These are phyloP conservation scores for Ammodytes dubius DNA, from an alignment of 2,113 vertebrate species.

Conservation along the genomic window DNA sequence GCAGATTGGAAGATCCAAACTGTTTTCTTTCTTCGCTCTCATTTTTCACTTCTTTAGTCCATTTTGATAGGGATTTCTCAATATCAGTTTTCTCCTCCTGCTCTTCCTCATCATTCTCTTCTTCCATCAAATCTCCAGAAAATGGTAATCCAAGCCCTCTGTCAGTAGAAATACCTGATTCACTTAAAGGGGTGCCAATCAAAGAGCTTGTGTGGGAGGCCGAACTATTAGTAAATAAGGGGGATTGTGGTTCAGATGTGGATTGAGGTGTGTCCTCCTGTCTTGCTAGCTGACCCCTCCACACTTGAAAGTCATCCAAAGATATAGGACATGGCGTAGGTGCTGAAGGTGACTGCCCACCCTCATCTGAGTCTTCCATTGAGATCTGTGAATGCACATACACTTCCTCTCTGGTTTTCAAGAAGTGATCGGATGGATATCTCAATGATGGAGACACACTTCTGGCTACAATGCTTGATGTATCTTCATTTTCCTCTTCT, in stretches of 20 bases:
- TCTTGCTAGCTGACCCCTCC: constrained; percentile 54
- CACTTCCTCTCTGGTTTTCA: constrained; percentile 81
- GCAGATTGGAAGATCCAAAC: constrained; percentile 47
- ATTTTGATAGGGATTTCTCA: constrained; percentile 21
- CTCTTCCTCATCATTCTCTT: constrained; percentile 68
- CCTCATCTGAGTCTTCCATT: constrained; percentile 80
- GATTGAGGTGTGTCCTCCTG: constrained; percentile 45
- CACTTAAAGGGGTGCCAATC: constrained; percentile 69
- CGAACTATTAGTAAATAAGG: constrained; percentile 67
- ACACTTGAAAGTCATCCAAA: constrained; percentile 54
- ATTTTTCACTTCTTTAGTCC: constrained; percentile 21
- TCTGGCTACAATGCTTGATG: constrained; percentile 45
- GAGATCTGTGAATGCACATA: constrained; percentile 82
- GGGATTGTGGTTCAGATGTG: constrained; percentile 62
- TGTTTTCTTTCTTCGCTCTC: constrained; percentile 27
- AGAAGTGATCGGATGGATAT: constrained; percentile 78
- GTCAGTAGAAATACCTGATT: constrained; percentile 25
- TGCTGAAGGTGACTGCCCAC: constrained; percentile 72
- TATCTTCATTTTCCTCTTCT: constrained; percentile 61
- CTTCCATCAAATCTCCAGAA: constrained; percentile 80
- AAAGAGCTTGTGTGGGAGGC: constrained; percentile 72
- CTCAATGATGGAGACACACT: constrained; percentile 67
- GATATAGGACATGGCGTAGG: constrained; percentile 52
- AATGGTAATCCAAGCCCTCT: constrained; percentile 76
- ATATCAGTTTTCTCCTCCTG: constrained; percentile 44